Base-by-base conservation (phyloP, 2,797 vertebrate genomes). In the Sebastes flavidus region DNA sequence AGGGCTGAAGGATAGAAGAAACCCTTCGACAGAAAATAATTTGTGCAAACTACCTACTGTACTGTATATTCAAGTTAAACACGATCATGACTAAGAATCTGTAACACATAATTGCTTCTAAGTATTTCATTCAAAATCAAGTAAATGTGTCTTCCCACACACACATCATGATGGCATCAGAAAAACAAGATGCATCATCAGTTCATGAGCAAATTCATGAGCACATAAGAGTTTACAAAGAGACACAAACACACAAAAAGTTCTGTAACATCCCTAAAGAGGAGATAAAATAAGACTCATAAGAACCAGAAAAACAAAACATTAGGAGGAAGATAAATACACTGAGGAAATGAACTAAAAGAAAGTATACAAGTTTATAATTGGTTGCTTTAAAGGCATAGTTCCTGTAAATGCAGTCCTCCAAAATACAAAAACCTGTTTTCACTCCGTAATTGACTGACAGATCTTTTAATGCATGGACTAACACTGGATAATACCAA, bases 171-270 rank as follows among this genome's bases (percentile, higher is more conserved):
- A 9, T 42, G 36, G 54, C 2, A 6, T 65, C 65, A 24, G 46
- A 25, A 68, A 29, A 62, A 56, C 27, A 38, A 29, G 24, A 16
- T 55, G 56, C 18, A 34, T 73, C n/a, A 59, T 71, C 65, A 25
- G 32, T 10, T 68, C 63, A n/a, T 14, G 20, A 52, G 65, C 56
- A n/a, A 9, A 75, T 62, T 65, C 18, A 29, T 9, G 0, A 29
- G 25, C 36, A 30, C 38, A 20, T 22, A 65, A 38, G 42, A 34
- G 38, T 60, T 49, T 56, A 32, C 54, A 55, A 24, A 12, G 22
- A 79, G 69, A 82, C 36, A 54, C 42, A 65, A 72, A 72, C 14
- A 56, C 22, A 54, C 38, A 6, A 52, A 63, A 75, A 22, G 30
- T 72, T 77, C n/a, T 32, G 7, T 30, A 25, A 14, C 25, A 77